Evolutionary conservation across 2,797 vertebrate species (phyloP).

Genomic region (Acanthurus tractus): DNA sequence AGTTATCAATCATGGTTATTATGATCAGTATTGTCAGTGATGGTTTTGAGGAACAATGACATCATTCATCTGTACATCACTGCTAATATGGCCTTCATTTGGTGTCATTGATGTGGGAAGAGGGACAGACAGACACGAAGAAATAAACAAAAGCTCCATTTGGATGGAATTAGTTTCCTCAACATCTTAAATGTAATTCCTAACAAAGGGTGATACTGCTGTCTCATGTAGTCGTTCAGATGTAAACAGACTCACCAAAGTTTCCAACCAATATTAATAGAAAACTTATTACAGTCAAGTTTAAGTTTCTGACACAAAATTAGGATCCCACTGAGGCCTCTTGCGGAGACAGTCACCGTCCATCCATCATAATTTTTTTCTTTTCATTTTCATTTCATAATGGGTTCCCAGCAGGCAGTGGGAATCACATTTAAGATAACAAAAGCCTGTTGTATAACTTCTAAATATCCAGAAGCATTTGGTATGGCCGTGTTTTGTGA

Average conservation of each 20-base stretch:
- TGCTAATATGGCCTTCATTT: conserved; percentile 71
- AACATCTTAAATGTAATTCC: conserved; percentile 61
- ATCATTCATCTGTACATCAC: conserved; percentile 64
- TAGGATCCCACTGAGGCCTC: conserved; percentile 13
- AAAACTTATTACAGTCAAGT: conserved; percentile 12
- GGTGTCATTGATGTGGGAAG: conserved; percentile 53
- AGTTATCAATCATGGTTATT: conserved; percentile 66
- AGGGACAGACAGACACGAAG: conserved; percentile 37
- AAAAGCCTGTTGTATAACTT: background rate
- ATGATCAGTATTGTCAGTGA: conserved; percentile 47
- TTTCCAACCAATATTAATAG: conserved; percentile 26
- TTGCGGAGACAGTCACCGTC: conserved; percentile 1
- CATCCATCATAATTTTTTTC: background rate
- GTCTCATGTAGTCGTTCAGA: conserved; percentile 54
- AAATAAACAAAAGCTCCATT: conserved; percentile 57
- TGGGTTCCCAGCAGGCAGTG: conserved; percentile 11
- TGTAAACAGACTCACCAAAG: conserved; percentile 47
- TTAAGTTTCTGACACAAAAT: conserved; percentile 19
- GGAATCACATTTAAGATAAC: background rate
- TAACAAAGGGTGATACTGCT: conserved; percentile 46
- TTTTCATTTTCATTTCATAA: background rate
- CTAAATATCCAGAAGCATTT: background rate
- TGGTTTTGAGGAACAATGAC: conserved; percentile 56
- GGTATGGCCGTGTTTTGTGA: background rate
- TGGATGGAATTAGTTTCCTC: conserved; percentile 59